A percentile compares a stretch with the other conserved stretches of the same genome.
Conservation (phyloP, 2,113 vertebrate species). For the Syrmaticus mikado region DNA sequence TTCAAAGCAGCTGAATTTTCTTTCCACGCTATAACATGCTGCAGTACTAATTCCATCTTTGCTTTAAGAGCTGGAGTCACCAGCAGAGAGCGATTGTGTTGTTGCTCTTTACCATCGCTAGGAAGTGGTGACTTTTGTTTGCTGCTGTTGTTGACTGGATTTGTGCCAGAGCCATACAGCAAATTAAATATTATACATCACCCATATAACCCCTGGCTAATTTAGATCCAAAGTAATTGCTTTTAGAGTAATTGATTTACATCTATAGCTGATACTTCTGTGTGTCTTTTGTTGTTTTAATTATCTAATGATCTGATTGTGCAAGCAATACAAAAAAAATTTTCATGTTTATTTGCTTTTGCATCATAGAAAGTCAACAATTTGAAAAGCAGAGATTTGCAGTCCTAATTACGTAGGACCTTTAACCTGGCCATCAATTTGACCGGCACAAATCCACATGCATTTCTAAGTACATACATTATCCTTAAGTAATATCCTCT, state of each 20-base stretch:
- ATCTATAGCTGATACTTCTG: slow-evolving; percentile 40
- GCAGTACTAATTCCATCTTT: background rate
- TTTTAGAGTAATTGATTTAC: slow-evolving; percentile 62
- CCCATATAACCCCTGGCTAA: slow-evolving; percentile 6
- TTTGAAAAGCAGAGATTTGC: slow-evolving; percentile 28
- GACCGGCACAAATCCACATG: background rate
- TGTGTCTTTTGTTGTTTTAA: slow-evolving; percentile 57
- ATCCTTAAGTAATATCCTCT: background rate
- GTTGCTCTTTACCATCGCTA: background rate
- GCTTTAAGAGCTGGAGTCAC: background rate
- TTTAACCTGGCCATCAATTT: background rate
- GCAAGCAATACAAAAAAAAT: background rate
- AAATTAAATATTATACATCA: slow-evolving; percentile 54
- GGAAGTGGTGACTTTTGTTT: slow-evolving; percentile 30
- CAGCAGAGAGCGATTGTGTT: background rate
- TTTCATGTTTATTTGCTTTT: slow-evolving; percentile 28
- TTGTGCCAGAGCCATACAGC: slow-evolving; percentile 42
- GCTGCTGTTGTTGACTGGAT: slow-evolving; percentile 24
- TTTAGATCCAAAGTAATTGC: slow-evolving; percentile 54
- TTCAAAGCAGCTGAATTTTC: background rate
- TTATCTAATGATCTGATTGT: slow-evolving; percentile 62
- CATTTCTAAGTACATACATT: background rate
- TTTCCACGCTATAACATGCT: background rate
- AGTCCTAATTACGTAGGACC: background rate
- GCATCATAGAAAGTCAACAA: background rate